Percentiles rank a stretch among this genome's conserved stretches.
Evolutionary conservation across 2,888 invertebrate genomes (phyloP).

Genomic region (Polydrusus pterygomalis): DNA sequence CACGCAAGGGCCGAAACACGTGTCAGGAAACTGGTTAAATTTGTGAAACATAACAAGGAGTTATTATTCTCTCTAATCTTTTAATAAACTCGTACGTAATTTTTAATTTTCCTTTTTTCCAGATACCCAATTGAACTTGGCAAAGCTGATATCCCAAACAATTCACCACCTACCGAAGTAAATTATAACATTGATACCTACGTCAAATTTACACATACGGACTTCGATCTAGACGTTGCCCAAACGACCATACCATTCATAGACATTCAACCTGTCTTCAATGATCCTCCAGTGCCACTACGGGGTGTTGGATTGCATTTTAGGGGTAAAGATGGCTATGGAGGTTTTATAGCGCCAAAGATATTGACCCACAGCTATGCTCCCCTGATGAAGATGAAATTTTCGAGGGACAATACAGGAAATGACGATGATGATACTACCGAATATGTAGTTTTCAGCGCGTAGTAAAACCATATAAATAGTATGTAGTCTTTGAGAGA

Average conservation of each 20-base stretch:
- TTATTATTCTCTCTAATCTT: too few species aligned
- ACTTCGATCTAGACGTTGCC: slow-evolving; percentile 82
- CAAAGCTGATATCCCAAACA: slow-evolving; percentile 81
- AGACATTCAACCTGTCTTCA: slow-evolving; percentile 83
- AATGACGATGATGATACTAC: neutral
- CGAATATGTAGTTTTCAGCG: neutral
- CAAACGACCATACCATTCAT: slow-evolving; percentile 89
- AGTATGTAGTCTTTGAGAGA: neutral
- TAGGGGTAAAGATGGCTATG: slow-evolving; percentile 80
- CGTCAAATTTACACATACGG: slow-evolving; percentile 74
- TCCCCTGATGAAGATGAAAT: slow-evolving; percentile 76
- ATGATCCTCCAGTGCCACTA: slow-evolving; percentile 79
- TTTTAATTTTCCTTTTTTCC: slow-evolving; percentile 52
- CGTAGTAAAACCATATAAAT: neutral
- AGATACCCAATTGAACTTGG: slow-evolving; percentile 76
- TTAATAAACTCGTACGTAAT: neutral
- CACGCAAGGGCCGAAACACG: too few species aligned
- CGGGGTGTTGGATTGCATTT: slow-evolving; percentile 86
- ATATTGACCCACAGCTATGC: slow-evolving; percentile 84
- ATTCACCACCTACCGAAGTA: slow-evolving; percentile 65
- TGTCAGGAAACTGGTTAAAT: too few species aligned
- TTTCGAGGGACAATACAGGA: slow-evolving; percentile 57
- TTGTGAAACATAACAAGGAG: too few species aligned
- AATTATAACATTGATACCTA: slow-evolving; percentile 71
- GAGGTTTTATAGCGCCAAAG: slow-evolving; percentile 85